A percentile compares a stretch with the other conserved stretches of the same genome.
These are phyloP conservation scores for Telmatherina bonti DNA, from an alignment of 2,797 vertebrate species.

Conservation along the genomic window DNA sequence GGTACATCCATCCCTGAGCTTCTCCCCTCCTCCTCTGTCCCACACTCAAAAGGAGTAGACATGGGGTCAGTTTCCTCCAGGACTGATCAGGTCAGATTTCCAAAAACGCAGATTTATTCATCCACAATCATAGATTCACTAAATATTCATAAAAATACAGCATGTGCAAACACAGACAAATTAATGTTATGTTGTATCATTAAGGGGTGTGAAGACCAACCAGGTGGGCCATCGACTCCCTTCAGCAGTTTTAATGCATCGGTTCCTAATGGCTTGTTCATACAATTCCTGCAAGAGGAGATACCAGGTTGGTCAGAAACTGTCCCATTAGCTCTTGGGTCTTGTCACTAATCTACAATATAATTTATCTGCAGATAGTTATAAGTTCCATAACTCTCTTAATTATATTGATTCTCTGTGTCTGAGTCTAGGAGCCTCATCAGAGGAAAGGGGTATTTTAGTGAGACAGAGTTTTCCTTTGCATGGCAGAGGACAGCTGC, in stretches of 20 bases:
- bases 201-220: slow-evolving; percentile 34
- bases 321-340: background rate
- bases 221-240: slow-evolving; percentile 17
- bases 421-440: slow-evolving; percentile 37
- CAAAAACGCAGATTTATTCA: slow-evolving; percentile 34
- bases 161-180: background rate
- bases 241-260: slow-evolving; percentile 86
- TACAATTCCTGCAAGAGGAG: slow-evolving; percentile 83
- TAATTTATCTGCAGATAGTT: background rate
- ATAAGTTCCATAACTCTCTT: background rate
- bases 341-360: background rate
- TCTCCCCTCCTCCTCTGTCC: slow-evolving; percentile 19
- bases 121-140: background rate
- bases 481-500: slow-evolving; percentile 30
- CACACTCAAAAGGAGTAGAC: slow-evolving; percentile 15
- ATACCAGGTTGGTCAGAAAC: slow-evolving; percentile 76
- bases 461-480: slow-evolving; percentile 88
- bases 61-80: background rate
- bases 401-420: background rate
- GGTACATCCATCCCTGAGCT: background rate
- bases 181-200: slow-evolving; percentile 1
- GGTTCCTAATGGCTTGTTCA: slow-evolving; percentile 87
- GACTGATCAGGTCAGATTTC: slow-evolving; percentile 25
- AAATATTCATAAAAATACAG: background rate
- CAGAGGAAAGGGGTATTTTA: slow-evolving; percentile 72